A percentile compares a stretch with the other conserved stretches of the same genome.
These are phyloP conservation scores for Sciurus vulgaris DNA, from an alignment of 2,797 vertebrate species.

Conservation along the genomic window DNA sequence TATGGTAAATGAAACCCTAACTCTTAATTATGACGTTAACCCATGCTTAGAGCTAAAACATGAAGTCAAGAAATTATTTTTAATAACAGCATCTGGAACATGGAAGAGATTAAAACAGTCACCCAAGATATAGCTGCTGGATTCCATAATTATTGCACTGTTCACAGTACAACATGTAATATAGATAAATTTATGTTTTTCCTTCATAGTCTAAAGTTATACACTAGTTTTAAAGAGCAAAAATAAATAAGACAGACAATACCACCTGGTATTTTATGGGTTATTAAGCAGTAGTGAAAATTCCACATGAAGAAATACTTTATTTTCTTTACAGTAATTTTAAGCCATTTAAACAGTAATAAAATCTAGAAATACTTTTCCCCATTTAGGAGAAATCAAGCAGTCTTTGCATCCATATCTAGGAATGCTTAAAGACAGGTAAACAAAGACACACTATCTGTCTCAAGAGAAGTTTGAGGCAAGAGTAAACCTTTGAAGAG, in stretches of 20 bases:
- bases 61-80: constrained; percentile 62
- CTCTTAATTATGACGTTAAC: constrained; percentile 19
- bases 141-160: not conserved
- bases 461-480: not conserved
- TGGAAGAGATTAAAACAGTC: constrained; percentile 54
- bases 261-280: not conserved
- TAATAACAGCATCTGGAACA: constrained; percentile 56
- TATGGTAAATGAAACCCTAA: not conserved
- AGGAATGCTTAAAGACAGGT: not conserved
- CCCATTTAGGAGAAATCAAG: not conserved
- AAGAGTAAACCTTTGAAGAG: not conserved
- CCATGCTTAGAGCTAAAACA: constrained; percentile 43
- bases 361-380: not conserved
- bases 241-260: constrained; percentile 20
- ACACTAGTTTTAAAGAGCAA: constrained; percentile 19
- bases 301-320: not conserved
- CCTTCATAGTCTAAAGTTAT: not conserved
- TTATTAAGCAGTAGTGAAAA: constrained; percentile 23
- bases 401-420: not conserved
- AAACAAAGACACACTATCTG: not conserved
- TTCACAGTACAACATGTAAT: not conserved
- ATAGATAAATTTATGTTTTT: not conserved
- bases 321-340: not conserved
- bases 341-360: constrained; percentile 11
- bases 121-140: constrained; percentile 13